Percentiles rank a stretch among this genome's conserved stretches.
phyloP scores from a whole-genome alignment of 1,140 invertebrate genomes.

The Helicoverpa zea region DNA sequence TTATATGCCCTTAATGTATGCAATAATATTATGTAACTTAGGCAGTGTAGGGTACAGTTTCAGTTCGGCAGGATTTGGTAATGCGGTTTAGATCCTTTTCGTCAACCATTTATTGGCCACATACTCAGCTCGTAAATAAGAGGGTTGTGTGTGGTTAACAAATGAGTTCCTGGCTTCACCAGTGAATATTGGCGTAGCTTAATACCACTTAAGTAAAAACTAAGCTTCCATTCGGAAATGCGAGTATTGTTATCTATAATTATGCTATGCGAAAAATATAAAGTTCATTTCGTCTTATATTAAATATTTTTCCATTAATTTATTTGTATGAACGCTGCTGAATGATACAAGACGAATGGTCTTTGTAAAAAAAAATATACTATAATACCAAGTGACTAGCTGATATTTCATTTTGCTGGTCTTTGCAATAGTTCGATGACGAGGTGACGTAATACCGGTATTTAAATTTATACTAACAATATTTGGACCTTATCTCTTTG shows the following conservation, averaged over 20 bases:
- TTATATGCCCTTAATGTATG: slow-evolving; percentile 9
- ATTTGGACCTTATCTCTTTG: neutral
- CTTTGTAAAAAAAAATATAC: neutral
- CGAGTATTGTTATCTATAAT: slow-evolving; percentile 5
- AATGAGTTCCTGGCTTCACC: slow-evolving; percentile 22
- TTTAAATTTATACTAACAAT: neutral
- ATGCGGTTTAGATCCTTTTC: neutral
- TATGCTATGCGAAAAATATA: neutral
- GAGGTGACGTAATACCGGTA: neutral
- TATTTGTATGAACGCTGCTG: slow-evolving; percentile 21
- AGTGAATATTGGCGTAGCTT: slow-evolving; percentile 36
- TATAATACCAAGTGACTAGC: neutral
- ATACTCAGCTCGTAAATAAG: neutral
- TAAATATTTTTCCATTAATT: slow-evolving; percentile 10
- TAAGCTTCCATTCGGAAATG: slow-evolving; percentile 24
- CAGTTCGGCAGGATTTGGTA: neutral
- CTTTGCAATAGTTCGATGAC: neutral
- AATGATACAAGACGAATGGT: neutral
- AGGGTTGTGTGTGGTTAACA: neutral
- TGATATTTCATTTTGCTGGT: slow-evolving; percentile 26
- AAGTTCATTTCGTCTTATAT: slow-evolving; percentile 10
- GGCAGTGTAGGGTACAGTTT: slow-evolving; percentile 2
- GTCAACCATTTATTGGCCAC: slow-evolving; percentile 14
- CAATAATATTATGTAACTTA: slow-evolving; percentile 31
- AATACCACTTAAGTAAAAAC: neutral